Evolutionary conservation across 2,113 vertebrate species (phyloP).

Genomic region (Mellivora capensis): DNA sequence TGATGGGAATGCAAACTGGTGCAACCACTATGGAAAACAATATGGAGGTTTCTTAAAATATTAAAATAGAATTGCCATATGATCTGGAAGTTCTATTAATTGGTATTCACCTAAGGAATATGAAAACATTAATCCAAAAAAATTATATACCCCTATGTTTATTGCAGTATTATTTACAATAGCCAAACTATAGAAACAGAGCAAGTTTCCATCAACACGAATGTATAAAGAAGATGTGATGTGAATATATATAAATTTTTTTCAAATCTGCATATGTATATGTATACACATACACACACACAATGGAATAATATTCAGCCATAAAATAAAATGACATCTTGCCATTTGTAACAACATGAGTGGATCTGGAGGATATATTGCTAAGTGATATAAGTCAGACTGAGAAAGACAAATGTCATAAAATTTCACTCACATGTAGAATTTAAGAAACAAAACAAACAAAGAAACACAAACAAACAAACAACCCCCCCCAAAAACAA

Average conservation of each 20-base stretch:
- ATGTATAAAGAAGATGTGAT: neutral
- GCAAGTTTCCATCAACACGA: neutral
- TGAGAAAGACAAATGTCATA: neutral
- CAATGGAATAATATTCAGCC: neutral
- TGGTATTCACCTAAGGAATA: neutral
- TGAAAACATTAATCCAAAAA: neutral
- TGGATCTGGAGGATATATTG: neutral
- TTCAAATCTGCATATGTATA: neutral
- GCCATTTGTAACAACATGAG: neutral
- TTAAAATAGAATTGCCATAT: neutral
- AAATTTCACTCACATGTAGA: neutral
- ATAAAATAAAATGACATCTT: neutral
- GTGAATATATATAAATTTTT: too few relatives aligned
- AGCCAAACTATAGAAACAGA: neutral
- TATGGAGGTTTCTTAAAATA: neutral
- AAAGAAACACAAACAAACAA: neutral
- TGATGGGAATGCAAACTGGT: neutral
- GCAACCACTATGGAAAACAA: neutral
- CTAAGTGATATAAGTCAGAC: neutral
- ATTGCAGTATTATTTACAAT: neutral
- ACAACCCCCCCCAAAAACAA: too few relatives aligned
- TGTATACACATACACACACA: neutral
- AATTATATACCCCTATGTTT: neutral
- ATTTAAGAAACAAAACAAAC: neutral
- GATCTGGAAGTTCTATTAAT: neutral